Evolutionary conservation across 2,113 vertebrate species (phyloP).

Genomic region (Castor canadensis): DNA sequence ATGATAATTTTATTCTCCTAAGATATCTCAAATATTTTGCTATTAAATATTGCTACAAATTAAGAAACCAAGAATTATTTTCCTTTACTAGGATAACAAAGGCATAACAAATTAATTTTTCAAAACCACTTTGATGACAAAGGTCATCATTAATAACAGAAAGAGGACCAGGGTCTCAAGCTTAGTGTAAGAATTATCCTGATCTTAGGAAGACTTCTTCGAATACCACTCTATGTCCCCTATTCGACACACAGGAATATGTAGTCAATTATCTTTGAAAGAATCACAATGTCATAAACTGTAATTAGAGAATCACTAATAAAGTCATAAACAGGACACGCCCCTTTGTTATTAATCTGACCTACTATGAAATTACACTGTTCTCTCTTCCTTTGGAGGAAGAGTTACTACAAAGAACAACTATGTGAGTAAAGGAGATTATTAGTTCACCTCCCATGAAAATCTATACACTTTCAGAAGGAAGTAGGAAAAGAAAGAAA

Average conservation of each 20-base stretch:
- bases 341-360: not conserved
- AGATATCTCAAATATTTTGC: slow-evolving; percentile 14
- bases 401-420: not conserved
- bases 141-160: not conserved
- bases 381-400: not conserved
- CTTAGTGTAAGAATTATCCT: not conserved
- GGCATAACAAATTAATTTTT: not conserved
- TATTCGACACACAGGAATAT: not conserved
- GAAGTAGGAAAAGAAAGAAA: slow-evolving; percentile 11
- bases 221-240: not conserved
- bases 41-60: slow-evolving; percentile 39
- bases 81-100: not conserved
- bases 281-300: not conserved
- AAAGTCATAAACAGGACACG: not conserved
- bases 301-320: not conserved
- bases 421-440: not conserved
- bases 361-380: not conserved
- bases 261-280: slow-evolving; percentile 26
- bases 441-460: not conserved
- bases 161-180: not conserved
- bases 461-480: slow-evolving; percentile 34
- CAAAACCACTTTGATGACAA: not conserved
- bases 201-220: not conserved
- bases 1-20: slow-evolving; percentile 24
- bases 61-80: slow-evolving; percentile 24